phyloP scores from a whole-genome alignment of 2,113 vertebrate genomes.

The Cettia cetti region DNA sequence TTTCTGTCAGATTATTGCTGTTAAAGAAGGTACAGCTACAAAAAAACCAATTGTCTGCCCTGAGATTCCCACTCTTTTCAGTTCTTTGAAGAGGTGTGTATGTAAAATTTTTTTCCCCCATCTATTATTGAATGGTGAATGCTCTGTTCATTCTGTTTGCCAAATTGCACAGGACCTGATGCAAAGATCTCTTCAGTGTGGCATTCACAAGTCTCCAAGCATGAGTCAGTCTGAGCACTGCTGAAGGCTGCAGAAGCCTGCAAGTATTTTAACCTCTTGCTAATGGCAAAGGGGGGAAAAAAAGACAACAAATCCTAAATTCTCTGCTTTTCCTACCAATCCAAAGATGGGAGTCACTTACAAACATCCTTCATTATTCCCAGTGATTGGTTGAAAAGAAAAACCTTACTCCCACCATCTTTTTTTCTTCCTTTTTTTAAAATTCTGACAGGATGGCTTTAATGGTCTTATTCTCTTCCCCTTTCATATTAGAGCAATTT shows the following conservation, averaged over 20 bases:
- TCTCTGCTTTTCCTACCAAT: not conserved
- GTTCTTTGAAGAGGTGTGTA: not conserved
- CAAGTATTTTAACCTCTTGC: not conserved
- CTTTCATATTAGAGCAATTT: not conserved
- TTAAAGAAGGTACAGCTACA: not conserved
- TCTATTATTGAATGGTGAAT: not conserved
- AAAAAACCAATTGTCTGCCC: not conserved
- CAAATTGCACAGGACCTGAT: not conserved
- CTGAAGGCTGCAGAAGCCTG: not conserved
- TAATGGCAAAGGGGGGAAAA: not conserved
- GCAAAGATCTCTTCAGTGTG: not conserved
- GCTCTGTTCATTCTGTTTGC: not conserved
- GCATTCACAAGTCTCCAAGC: not conserved
- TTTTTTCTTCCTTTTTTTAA: not conserved
- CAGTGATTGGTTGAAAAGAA: not conserved
- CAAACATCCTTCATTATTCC: not conserved
- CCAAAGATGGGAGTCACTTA: not conserved
- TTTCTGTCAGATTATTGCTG: not conserved
- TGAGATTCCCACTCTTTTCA: not conserved
- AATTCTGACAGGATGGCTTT: not conserved
- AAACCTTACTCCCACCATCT: fast-evolving
- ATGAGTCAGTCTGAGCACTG: not conserved
- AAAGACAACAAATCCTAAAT: not conserved
- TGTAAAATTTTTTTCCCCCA: fast-evolving
- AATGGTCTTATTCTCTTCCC: not conserved